Evolutionary conservation across 2,888 invertebrate genomes (phyloP).

Genomic region (Halocaridina rubra): DNA sequence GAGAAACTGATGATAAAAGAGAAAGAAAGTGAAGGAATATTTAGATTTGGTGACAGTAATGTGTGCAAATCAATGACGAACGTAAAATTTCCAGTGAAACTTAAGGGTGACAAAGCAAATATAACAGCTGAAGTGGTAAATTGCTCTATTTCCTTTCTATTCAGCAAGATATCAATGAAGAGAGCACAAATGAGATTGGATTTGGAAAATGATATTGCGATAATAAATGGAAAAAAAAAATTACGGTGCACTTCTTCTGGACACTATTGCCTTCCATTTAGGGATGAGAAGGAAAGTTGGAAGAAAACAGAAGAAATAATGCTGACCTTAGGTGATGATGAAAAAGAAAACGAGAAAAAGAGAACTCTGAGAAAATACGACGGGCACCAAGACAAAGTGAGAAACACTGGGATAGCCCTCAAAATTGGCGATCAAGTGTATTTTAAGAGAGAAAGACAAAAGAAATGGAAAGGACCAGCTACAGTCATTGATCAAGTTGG

Average conservation of each 20-base stretch:
- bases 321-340: neutral
- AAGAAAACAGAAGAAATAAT: slow-evolving; percentile 22
- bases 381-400: neutral
- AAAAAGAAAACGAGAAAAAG: neutral
- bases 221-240: slow-evolving; percentile 1
- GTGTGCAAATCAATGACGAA: neutral
- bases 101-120: neutral
- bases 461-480: too few relatives aligned
- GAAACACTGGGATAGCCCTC: too few relatives aligned
- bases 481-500: too few relatives aligned
- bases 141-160: neutral
- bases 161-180: neutral
- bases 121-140: neutral
- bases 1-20: too few relatives aligned
- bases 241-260: neutral
- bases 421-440: too few relatives aligned
- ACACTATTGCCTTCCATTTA: slow-evolving; percentile 19
- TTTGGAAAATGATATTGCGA: slow-evolving; percentile 10
- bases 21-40: too few relatives aligned
- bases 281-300: slow-evolving; percentile 16
- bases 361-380: too few relatives aligned
- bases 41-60: too few relatives aligned
- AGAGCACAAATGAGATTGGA: slow-evolving; percentile 12
- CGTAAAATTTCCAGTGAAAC: slow-evolving; percentile 21
- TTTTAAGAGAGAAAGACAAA: too few relatives aligned